phyloP scores from a whole-genome alignment of 2,113 vertebrate species.

The Tragelaphus strepsiceros region DNA sequence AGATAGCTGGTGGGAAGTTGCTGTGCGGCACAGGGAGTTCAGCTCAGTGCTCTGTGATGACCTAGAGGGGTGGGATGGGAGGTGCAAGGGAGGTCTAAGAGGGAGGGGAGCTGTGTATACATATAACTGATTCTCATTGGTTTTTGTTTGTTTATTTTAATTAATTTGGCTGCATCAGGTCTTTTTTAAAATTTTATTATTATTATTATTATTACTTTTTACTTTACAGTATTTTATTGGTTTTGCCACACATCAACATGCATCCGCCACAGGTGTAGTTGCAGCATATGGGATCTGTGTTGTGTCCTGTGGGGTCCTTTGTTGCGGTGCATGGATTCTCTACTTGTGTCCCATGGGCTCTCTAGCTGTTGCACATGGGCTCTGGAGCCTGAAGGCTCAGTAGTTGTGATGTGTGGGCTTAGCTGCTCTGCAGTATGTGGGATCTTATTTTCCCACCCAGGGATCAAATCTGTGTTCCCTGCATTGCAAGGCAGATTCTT shows the following conservation, averaged over 20 bases:
- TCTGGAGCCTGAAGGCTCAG: not conserved
- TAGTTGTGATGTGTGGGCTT: not conserved
- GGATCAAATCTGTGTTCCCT: not conserved
- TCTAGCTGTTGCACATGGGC: not conserved
- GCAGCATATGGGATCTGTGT: not conserved
- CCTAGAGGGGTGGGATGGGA: not conserved
- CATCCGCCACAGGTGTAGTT: not conserved
- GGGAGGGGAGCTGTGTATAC: not conserved
- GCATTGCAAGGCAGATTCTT: not conserved
- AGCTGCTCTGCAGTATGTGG: not conserved
- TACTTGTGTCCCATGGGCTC: not conserved
- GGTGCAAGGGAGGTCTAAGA: not conserved
- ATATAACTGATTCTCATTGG: not conserved
- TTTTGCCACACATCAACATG: no score
- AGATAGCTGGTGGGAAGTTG: not conserved
- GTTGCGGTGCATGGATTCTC: not conserved
- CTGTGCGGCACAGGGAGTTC: not conserved
- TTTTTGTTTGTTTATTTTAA: not conserved
- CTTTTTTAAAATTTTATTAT: not conserved
- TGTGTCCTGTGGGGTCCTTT: not conserved
- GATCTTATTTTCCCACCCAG: not conserved
- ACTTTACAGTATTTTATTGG: no score
- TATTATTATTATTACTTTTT: no score
- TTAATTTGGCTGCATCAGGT: not conserved
- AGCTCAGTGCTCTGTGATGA: not conserved